phyloP scores from a whole-genome alignment of 1,140 invertebrate species.

The Acromyrmex echinatior region DNA sequence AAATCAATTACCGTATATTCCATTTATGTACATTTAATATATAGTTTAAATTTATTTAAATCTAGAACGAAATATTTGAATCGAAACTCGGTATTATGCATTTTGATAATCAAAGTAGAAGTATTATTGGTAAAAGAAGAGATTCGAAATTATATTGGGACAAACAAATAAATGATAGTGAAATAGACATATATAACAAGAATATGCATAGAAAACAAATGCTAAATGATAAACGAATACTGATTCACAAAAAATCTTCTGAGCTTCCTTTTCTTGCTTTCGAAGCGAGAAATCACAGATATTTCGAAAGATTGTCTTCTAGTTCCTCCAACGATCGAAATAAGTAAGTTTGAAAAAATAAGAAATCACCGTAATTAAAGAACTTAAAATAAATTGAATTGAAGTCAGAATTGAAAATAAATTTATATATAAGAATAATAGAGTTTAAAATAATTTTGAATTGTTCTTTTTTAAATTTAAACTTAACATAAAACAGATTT shows the following conservation, averaged over 20 bases:
- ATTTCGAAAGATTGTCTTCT: background rate
- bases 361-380: background rate
- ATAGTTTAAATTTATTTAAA: background rate
- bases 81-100: background rate
- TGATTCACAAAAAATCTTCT: background rate
- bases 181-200: background rate
- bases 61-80: background rate
- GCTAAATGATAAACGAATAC: background rate
- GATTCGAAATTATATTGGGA: background rate
- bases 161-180: background rate
- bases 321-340: background rate
- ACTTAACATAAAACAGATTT: background rate
- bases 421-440: background rate
- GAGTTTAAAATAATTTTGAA: background rate
- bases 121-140: background rate
- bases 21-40: background rate
- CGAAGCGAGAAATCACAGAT: background rate
- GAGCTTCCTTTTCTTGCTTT: background rate
- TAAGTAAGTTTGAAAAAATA: slow-evolving; percentile 8
- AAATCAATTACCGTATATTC: background rate
- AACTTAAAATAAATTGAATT: background rate
- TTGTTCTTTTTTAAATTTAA: background rate
- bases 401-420: background rate
- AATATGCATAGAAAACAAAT: background rate
- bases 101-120: background rate